Conservation (phyloP, 2,797 vertebrate genomes). For the Distichodus sexfasciatus region DNA sequence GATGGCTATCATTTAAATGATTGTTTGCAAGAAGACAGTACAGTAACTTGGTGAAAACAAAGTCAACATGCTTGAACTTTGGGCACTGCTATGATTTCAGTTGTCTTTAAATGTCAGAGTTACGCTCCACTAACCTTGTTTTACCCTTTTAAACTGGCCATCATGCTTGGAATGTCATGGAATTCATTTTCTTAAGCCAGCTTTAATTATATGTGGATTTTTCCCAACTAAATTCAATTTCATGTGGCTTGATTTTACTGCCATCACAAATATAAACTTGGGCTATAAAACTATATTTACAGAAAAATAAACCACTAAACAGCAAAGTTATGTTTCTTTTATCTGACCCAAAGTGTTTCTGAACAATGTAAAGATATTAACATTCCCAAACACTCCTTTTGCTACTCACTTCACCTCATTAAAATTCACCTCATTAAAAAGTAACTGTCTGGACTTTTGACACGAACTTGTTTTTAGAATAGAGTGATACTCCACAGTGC, state of each 20-base stretch:
- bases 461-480: constrained; percentile 15
- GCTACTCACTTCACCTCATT: not conserved
- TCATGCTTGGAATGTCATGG: not conserved
- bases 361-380: constrained; percentile 7
- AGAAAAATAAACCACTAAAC: constrained; percentile 27
- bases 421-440: constrained; percentile 5
- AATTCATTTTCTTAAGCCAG: not conserved
- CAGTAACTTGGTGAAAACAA: no score
- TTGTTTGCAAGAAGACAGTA: no score
- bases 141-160: no score
- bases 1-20: no score
- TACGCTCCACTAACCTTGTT: no score
- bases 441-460: not conserved
- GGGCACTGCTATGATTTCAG: no score
- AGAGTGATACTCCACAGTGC: not conserved
- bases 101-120: no score
- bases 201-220: not conserved
- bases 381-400: not conserved
- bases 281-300: constrained; percentile 13
- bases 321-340: constrained; percentile 7
- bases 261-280: constrained; percentile 23
- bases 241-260: constrained; percentile 11
- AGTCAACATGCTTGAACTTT: no score
- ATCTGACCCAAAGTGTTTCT: constrained; percentile 10
- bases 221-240: constrained; percentile 8